A percentile compares a stretch with the other conserved stretches of the same genome.
These are phyloP conservation scores for Tetranychus piercei DNA, from an alignment of 2,888 invertebrate species.

Conservation along the genomic window DNA sequence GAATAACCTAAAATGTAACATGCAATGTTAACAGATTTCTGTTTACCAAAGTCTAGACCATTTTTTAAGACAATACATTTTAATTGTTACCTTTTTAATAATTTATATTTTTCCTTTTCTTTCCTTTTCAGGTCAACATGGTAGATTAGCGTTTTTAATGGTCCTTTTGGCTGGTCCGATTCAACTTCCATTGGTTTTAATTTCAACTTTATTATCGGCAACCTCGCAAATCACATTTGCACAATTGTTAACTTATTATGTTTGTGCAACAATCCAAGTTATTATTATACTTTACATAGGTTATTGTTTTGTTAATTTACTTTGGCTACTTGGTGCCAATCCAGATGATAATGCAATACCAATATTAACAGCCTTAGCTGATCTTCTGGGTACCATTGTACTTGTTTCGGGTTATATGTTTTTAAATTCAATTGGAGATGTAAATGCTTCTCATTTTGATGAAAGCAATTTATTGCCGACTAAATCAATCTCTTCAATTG, in stretches of 20 bases:
- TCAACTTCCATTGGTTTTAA: slow-evolving; percentile 67
- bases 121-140: not conserved
- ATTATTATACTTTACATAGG: slow-evolving; percentile 62
- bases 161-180: slow-evolving; percentile 64
- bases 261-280: slow-evolving; percentile 41
- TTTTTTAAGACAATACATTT: too few species aligned
- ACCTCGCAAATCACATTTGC: slow-evolving; percentile 54
- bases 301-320: slow-evolving; percentile 63
- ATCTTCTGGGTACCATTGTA: slow-evolving; percentile 53
- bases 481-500: not conserved
- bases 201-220: slow-evolving; percentile 65
- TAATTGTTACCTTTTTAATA: too few species aligned
- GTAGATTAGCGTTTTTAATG: slow-evolving; percentile 7
- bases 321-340: slow-evolving; percentile 75
- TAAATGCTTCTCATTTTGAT: slow-evolving; percentile 17
- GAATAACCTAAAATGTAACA: too few species aligned
- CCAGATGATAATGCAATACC: slow-evolving; percentile 87
- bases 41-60: too few species aligned
- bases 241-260: slow-evolving; percentile 21
- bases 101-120: too few species aligned
- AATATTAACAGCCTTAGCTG: slow-evolving; percentile 49
- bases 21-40: too few species aligned
- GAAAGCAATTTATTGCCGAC: not conserved
- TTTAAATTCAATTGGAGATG: slow-evolving; percentile 23
- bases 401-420: slow-evolving; percentile 49